Conservation (phyloP, 2,888 invertebrate species). For the Eristalis pertinax region DNA sequence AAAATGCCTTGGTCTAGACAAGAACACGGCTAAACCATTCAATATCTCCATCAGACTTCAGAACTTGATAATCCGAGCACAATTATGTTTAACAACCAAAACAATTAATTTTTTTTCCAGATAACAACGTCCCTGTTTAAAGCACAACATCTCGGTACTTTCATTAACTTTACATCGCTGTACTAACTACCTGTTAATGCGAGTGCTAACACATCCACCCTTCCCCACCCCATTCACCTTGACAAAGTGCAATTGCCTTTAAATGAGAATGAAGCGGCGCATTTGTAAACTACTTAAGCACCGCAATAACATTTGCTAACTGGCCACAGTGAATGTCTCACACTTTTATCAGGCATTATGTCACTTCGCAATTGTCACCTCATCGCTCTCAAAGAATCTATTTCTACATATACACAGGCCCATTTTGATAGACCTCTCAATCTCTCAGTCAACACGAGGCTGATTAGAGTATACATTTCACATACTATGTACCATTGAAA, state of each 20-base stretch:
- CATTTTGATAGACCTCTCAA: background rate
- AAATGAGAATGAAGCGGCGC: background rate
- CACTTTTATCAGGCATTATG: background rate
- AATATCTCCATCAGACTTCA: too few relatives aligned
- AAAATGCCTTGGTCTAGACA: too few relatives aligned
- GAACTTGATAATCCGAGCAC: background rate
- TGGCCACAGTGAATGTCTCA: background rate
- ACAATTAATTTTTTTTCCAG: background rate
- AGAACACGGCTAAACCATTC: too few relatives aligned
- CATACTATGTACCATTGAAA: background rate
- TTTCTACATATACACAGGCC: background rate
- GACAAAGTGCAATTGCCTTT: background rate
- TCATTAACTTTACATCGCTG: background rate
- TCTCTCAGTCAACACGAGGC: background rate
- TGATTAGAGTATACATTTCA: background rate
- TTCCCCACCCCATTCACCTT: background rate
- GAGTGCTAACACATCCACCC: background rate
- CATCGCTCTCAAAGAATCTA: background rate
- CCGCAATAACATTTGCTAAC: background rate
- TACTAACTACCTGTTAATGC: background rate
- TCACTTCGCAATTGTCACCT: slow-evolving; percentile 16
- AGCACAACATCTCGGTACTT: background rate
- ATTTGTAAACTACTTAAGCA: background rate
- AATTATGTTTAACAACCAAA: background rate
- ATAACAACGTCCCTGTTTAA: background rate